Evolutionary conservation across 2,113 vertebrate species (phyloP).

Genomic region (Lasiurus borealis): DNA sequence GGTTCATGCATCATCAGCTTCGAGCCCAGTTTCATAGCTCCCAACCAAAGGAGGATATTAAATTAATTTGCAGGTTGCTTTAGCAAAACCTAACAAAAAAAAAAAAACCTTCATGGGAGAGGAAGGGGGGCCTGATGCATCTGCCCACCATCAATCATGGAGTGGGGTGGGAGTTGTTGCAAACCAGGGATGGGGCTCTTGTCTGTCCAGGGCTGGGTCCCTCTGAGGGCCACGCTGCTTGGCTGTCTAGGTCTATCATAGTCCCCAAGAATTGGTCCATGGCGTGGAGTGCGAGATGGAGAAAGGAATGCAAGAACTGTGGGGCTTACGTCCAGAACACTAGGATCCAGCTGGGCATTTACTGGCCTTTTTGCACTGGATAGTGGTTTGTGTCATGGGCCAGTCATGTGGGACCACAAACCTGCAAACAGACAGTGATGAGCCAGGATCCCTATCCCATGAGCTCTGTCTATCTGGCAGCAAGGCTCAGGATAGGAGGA

Average conservation of each 20-base stretch:
- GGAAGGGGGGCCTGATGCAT: conserved; percentile 83
- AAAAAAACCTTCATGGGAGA: conserved; percentile 74
- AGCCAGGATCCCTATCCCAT: not conserved
- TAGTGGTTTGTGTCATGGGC: not conserved
- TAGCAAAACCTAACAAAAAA: conserved; percentile 90
- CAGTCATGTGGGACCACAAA: not conserved
- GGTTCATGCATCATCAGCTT: conserved; percentile 93
- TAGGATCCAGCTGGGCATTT: not conserved
- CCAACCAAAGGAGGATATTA: conserved; percentile 92
- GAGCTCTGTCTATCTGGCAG: not conserved
- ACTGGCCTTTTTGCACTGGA: not conserved
- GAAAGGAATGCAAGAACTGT: not conserved
- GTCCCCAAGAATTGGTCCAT: not conserved
- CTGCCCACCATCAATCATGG: conserved; percentile 87
- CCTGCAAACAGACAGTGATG: not conserved
- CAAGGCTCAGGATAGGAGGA: not conserved
- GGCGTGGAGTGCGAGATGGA: conserved; percentile 78
- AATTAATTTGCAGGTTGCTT: conserved; percentile 95
- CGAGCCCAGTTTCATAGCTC: conserved; percentile 90
- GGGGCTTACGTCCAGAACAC: not conserved
- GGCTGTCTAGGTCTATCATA: conserved; percentile 47
- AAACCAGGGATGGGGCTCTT: conserved; percentile 77
- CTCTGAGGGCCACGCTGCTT: conserved; percentile 76
- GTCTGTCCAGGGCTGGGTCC: conserved; percentile 70
- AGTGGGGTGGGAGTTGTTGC: conserved; percentile 82